These are phyloP conservation scores for Drosophila ezoana DNA, from an alignment of 2,888 invertebrate species.

Conservation along the genomic window DNA sequence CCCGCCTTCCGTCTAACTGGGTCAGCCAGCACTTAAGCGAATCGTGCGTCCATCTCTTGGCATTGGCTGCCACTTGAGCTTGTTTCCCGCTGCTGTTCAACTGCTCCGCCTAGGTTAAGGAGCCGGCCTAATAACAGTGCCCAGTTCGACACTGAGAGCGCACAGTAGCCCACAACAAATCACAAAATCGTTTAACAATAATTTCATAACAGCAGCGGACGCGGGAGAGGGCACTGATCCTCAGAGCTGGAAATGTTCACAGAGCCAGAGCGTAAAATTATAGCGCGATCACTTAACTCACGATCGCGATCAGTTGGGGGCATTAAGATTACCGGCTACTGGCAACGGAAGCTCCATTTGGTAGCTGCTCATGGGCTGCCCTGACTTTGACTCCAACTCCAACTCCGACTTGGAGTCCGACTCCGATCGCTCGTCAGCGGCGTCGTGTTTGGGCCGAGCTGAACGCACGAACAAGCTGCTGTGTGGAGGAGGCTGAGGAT, in stretches of 20 bases:
- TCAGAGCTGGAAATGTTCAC: conserved; percentile 35
- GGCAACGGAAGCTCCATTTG: conserved; percentile 73
- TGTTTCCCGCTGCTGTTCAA: conserved; percentile 18
- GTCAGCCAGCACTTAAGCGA: conserved; percentile 78
- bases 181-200: conserved; percentile 82
- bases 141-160: conserved; percentile 44
- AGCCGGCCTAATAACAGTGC: conserved; percentile 64
- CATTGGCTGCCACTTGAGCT: conserved; percentile 74
- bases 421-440: conserved; percentile 49
- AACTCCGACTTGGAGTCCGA: conserved; percentile 34
- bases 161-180: conserved; percentile 79
- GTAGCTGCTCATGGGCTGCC: conserved; percentile 45
- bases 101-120: conserved; percentile 55
- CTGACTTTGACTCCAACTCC: not conserved
- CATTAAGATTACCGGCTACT: conserved; percentile 82
- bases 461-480: conserved; percentile 64
- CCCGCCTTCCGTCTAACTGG: conserved; percentile 63
- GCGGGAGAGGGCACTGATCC: conserved; percentile 2
- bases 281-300: conserved; percentile 85
- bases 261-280: conserved; percentile 81
- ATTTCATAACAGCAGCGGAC: conserved; percentile 70
- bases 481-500: conserved; percentile 27
- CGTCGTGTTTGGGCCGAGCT: conserved; percentile 34
- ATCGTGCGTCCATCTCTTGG: conserved; percentile 74
- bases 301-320: conserved; percentile 83